Conservation (phyloP, 2,888 invertebrate genomes). For the Temnothorax unifasciatus region DNA sequence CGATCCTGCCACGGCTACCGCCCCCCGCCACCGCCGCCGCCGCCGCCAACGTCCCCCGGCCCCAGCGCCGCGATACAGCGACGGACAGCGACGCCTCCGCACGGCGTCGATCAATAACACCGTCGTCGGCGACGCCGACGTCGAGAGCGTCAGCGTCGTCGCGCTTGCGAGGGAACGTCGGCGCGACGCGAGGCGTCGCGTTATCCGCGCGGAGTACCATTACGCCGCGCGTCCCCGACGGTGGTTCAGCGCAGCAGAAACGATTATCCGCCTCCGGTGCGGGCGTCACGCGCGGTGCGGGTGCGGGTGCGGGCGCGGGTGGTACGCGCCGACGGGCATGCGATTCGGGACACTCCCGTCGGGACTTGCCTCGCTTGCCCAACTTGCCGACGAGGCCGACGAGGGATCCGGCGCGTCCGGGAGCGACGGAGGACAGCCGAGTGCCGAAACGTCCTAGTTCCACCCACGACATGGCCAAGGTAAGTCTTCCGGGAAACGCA, state of each 20-base stretch:
- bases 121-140: constrained; percentile 69
- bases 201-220: constrained; percentile 11
- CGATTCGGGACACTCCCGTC: constrained; percentile 44
- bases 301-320: background rate
- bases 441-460: constrained; percentile 59
- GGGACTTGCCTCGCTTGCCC: constrained; percentile 12
- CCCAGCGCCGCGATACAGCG: constrained; percentile 45
- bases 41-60: background rate
- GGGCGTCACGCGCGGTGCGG: background rate
- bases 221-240: background rate
- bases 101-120: constrained; percentile 73
- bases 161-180: constrained; percentile 71
- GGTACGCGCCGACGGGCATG: constrained; percentile 56
- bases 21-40: constrained; percentile 30
- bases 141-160: constrained; percentile 78
- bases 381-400: constrained; percentile 32
- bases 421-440: constrained; percentile 52
- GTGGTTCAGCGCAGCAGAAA: background rate
- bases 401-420: constrained; percentile 37
- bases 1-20: constrained; percentile 38
- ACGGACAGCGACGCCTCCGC: constrained; percentile 73
- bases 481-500: constrained; percentile 59
- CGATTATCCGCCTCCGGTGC: background rate
- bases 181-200: constrained; percentile 55
- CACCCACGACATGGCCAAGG: constrained; percentile 76